phyloP scores from a whole-genome alignment of 1,140 invertebrate genomes.

The Cotesia vestalis region DNA sequence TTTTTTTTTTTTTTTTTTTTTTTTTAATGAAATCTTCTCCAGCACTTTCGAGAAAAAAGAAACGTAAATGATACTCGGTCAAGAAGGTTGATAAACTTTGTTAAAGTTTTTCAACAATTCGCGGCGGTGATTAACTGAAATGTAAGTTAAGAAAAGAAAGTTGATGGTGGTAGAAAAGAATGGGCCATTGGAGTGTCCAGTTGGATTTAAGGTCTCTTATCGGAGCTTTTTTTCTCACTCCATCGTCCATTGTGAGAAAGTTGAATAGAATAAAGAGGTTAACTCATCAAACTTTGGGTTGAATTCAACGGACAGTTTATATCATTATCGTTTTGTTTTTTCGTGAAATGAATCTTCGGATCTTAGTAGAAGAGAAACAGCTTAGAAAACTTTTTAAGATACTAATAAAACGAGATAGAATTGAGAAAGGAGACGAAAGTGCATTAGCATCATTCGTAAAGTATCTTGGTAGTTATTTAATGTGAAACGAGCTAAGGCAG shows the following conservation, averaged over 20 bases:
- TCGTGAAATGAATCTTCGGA: too few relatives aligned
- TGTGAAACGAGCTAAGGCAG: background rate
- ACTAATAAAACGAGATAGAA: too few relatives aligned
- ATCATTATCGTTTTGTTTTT: too few relatives aligned
- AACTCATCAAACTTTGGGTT: too few relatives aligned
- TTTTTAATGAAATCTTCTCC: too few relatives aligned
- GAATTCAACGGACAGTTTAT: too few relatives aligned
- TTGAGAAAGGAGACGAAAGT: background rate
- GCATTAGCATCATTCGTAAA: constrained; percentile 10
- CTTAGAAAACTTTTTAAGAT: too few relatives aligned
- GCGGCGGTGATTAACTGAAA: background rate
- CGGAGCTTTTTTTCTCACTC: background rate
- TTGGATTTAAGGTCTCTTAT: background rate
- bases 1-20: too few relatives aligned
- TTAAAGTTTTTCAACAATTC: background rate
- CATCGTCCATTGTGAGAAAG: background rate
- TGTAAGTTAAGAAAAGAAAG: background rate
- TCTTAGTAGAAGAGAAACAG: too few relatives aligned
- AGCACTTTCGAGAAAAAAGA: too few relatives aligned
- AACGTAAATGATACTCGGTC: background rate
- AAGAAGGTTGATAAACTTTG: background rate
- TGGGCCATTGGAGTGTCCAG: background rate
- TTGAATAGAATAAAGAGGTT: too few relatives aligned
- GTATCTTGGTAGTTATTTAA: constrained; percentile 7
- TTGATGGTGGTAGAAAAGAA: background rate